These are phyloP conservation scores for Fukomys damarensis DNA, from an alignment of 2,113 vertebrate genomes.

Conservation along the genomic window DNA sequence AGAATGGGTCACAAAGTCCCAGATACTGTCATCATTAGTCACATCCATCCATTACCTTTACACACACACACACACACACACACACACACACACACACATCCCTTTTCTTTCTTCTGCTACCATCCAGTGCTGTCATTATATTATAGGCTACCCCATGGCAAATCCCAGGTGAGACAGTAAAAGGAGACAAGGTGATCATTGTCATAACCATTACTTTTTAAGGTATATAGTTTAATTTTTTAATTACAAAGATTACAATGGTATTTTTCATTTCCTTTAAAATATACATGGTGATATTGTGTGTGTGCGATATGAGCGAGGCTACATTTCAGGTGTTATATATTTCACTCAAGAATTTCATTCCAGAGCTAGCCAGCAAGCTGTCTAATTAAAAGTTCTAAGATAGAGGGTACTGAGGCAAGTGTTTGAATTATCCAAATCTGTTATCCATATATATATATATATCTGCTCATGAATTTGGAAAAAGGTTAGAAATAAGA, in stretches of 20 bases:
- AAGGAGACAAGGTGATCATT: background rate
- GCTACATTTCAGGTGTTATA: background rate
- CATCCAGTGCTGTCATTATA: background rate
- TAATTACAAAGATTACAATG: background rate
- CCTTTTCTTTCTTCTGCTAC: background rate
- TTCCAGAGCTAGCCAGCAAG: background rate
- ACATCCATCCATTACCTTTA: background rate
- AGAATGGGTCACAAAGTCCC: background rate
- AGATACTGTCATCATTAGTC: background rate
- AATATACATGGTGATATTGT: background rate
- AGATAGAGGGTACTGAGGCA: too few relatives aligned
- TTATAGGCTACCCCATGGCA: background rate
- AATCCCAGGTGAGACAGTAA: background rate
- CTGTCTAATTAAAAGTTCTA: background rate
- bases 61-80: too few relatives aligned
- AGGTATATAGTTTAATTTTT: background rate
- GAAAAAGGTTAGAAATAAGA: conserved; percentile 10
- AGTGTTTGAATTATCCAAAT: background rate
- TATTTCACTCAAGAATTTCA: background rate
- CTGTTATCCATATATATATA: background rate
- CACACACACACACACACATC: background rate
- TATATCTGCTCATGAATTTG: background rate
- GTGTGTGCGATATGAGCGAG: background rate
- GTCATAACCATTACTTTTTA: background rate
- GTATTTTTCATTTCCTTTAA: background rate